Base-by-base conservation (phyloP, 2,888 invertebrate species). In the Podabrus alpinus region DNA sequence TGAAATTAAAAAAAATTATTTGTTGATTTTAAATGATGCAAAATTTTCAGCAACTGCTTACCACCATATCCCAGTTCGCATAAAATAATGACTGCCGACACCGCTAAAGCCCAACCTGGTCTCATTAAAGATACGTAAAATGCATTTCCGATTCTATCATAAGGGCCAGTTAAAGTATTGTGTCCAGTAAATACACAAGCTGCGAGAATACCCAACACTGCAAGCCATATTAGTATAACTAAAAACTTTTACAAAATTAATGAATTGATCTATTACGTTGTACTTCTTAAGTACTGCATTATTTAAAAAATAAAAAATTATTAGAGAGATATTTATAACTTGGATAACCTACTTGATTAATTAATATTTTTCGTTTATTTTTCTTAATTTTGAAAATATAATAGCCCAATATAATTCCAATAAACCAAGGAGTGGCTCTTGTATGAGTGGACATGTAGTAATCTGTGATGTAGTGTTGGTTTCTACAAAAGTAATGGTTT, bases 41-140 rank as follows among this genome's bases (percentile, higher is more conserved):
- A 17, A 61, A 59, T 68, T 9, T 15, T 11, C 0, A 64, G 15
- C 1, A 13, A 61, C 15, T 61, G 16, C 16, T 69, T 82, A 89
- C 90, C 89, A 85, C 89, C 89, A 81, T 88, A 88, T 69, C 89
- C 89, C 74, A 86, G 84, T 1, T 82, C 84, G 71, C 90, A 90
- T 0, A 89, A 88, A 59, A 89, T 86, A 15, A 89, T 84, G 4
- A 90, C 81, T 89, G 89, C 90, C 0, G 88, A 86, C 1, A 90
- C 75, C 5, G 86, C 88, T 10, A 88, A 24, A 0, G 88, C 86
- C 90, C 90, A 90, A 0, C 82, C 81, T 0, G 88, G 86, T 62
- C 88, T 83, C 80, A 87, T 85, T 69, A 88, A 86, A 0, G 88
- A 87, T 72, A 84, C 80, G 72, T 83, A 81, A 16, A 84, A 77